Evolutionary conservation across 2,888 invertebrate species (phyloP), one percentile per base, ranked within the genome.

Genomic region (Portevinia maculata): DNA sequence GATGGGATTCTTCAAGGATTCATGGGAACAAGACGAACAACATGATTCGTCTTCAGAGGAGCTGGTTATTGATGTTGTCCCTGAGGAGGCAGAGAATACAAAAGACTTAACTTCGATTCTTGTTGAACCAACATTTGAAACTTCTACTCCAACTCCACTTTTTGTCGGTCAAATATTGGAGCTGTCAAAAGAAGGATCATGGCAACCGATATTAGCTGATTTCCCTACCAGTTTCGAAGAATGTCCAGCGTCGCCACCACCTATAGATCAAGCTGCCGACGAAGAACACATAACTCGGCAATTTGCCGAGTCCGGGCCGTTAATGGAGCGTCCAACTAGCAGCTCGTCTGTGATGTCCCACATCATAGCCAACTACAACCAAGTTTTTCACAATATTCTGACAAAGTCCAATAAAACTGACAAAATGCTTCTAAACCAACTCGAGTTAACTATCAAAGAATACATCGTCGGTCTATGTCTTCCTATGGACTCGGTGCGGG

Each of bases 281-380:
- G 21, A 39, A 30, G 5, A 39, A 0, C 67, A 83, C 32, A 19
- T 37, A 1, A 48, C 59, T 11, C 48, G 4, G 3, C 50, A 78
- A 24, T 19, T 15, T 48, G 28, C 34, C 4, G 70, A 75, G 8
- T 8, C 34, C 0, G n/a, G 13, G 41, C 24, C 15, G 8, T 17
- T 34, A 8, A 7, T 17, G 11, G 8, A 4, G 13, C 32, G 15
- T 0, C 46, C 37, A 9, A 24, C 37, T 9, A 41, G 24, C 28
- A 70, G 46, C 9, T 17, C 17, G 11, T 70, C 81, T 11, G 8
- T 75, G 6, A 1, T 81, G 5, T 78, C 83, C 1, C 71, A 62
- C 39, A 55, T 83, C n/a, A 67, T 83, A 19, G 60, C 44, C n/a
- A 83, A 67, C 41, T 83, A 73, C 30, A 52, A 67, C 11, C 15